These are phyloP conservation scores for Cyanoramphus novaezelandiae DNA, from an alignment of 2,113 vertebrate genomes.

Conservation along the genomic window DNA sequence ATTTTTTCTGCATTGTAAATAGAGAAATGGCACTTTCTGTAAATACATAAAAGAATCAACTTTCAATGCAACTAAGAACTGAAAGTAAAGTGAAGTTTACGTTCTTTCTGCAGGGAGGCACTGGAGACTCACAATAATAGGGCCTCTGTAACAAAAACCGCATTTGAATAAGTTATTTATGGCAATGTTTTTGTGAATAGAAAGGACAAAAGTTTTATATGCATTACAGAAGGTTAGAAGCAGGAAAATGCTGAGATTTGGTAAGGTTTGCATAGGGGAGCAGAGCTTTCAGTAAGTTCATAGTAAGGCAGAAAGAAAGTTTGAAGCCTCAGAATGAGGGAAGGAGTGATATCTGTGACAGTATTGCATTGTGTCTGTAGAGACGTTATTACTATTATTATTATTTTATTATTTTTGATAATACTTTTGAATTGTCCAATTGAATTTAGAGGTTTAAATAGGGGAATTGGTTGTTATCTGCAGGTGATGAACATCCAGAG, in stretches of 20 bases:
- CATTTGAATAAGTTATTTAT: neutral
- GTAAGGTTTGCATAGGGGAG: neutral
- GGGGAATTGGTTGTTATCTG: neutral
- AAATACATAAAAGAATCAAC: neutral
- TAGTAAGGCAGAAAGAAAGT: neutral
- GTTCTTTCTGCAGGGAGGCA: neutral
- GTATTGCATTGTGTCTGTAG: neutral
- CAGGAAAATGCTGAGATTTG: neutral
- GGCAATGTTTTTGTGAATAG: neutral
- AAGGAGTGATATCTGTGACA: neutral
- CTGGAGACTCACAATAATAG: neutral
- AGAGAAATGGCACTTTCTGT: neutral
- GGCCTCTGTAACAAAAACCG: neutral
- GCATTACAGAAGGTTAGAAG: neutral
- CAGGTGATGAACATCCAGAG: neutral
- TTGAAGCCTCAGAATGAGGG: neutral
- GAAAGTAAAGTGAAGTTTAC: neutral
- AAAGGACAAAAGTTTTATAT: neutral
- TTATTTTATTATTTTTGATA: neutral
- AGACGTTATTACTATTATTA: neutral
- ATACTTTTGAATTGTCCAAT: neutral
- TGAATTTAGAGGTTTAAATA: neutral
- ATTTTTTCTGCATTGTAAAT: neutral
- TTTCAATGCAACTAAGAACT: neutral
- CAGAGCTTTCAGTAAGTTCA: neutral